Evolutionary conservation across 2,797 vertebrate genomes (phyloP).

Genomic region (Coccyzus lansbergi): DNA sequence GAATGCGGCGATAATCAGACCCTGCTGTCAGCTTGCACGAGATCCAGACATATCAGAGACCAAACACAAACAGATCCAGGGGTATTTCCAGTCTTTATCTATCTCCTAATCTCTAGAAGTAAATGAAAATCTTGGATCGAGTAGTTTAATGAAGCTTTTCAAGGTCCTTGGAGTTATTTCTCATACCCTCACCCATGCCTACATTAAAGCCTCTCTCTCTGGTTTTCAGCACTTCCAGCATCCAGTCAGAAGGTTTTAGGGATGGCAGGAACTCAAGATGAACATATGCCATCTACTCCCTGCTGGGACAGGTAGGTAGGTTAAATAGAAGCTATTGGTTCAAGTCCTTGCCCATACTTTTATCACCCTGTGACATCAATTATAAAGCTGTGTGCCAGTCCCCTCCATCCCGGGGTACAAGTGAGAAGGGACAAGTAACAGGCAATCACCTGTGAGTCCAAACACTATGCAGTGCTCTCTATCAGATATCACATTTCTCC

Average conservation of each 20-base stretch:
- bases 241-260: neutral
- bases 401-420: rapidly evolving
- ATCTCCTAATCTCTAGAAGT: neutral
- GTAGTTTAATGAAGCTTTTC: neutral
- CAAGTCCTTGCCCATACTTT: neutral
- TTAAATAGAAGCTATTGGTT: neutral
- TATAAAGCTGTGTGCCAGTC: rapidly evolving
- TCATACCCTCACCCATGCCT: rapidly evolving
- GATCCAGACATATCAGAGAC: neutral
- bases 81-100: neutral
- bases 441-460: rapidly evolving
- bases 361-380: neutral
- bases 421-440: neutral
- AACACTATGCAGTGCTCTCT: rapidly evolving
- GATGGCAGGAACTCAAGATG: neutral
- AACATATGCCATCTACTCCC: neutral
- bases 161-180: neutral
- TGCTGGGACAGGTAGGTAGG: neutral
- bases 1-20: rapidly evolving
- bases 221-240: neutral
- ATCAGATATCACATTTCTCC: rapidly evolving
- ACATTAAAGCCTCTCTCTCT: neutral
- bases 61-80: neutral
- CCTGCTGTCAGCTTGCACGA: neutral
- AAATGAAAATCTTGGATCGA: neutral